Conservation (phyloP, 2,888 invertebrate genomes). For the Sylvicola cinctus region DNA sequence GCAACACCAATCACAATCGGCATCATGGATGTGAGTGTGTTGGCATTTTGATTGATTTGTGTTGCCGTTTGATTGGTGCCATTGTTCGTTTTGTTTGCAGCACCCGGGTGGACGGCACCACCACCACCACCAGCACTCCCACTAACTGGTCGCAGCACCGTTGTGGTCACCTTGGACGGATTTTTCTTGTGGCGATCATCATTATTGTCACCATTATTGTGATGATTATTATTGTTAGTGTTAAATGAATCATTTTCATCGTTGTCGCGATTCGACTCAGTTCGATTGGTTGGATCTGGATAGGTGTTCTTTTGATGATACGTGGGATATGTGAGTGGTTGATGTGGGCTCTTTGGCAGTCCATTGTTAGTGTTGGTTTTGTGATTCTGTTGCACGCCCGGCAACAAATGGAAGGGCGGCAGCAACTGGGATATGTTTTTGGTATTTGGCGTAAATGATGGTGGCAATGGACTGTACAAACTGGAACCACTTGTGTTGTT, state of each 20-base stretch:
- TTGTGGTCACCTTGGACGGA: conserved; percentile 10
- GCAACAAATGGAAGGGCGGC: conserved; percentile 20
- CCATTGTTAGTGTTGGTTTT: neutral
- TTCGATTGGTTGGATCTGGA: conserved; percentile 1
- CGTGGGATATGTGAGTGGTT: neutral
- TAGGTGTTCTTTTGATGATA: neutral
- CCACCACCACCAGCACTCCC: neutral
- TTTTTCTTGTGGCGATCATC: neutral
- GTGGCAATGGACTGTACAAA: conserved; percentile 15
- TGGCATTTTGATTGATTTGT: conserved; percentile 25
- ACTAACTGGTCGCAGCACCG: neutral
- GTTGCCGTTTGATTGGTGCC: conserved; percentile 18
- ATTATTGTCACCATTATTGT: conserved; percentile 6
- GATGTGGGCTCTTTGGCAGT: conserved; percentile 2
- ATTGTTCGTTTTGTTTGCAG: conserved; percentile 1
- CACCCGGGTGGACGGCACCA: neutral
- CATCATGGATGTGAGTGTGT: conserved; percentile 43
- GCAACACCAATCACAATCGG: conserved; percentile 46
- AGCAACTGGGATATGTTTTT: conserved; percentile 19
- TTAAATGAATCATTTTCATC: conserved; percentile 6
- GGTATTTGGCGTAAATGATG: conserved; percentile 18
- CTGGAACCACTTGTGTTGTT: conserved; percentile 6
- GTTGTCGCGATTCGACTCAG: conserved; percentile 4
- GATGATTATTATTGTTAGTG: conserved; percentile 1
- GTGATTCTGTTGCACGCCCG: conserved; percentile 17